Base-by-base conservation (phyloP, 2,113 vertebrate species). In the Redunca redunca region DNA sequence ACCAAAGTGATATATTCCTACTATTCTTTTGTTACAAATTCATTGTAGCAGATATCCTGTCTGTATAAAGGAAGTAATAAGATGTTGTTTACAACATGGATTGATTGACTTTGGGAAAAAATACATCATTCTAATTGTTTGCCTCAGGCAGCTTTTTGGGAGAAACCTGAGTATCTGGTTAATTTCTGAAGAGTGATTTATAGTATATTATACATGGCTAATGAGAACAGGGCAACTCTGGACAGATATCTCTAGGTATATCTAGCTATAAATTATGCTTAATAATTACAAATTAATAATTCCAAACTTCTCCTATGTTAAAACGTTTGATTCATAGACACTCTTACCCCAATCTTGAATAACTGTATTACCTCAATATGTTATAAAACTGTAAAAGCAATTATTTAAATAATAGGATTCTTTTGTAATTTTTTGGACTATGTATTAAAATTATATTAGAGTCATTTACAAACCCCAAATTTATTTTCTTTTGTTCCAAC, bases 131-230 rank as follows among this genome's bases (percentile, higher is more conserved):
- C 85, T 90, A 67, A 25, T 19, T 55, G 43, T 33, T 91, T 93
- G 62, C 92, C 48, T 2, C 30, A 88, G 55, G 57, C 62, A 97
- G 50, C 23, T 87, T 88, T 96, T 86, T 46, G 25, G 30, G 62
- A 93, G 43, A 96, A 21, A 90, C 21, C 25, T 0, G 4, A n/a
- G 10, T 85, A 53, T 90, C 71, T 74, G 88, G 92, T 28, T 52
- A 36, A 92, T 92, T 94, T 96, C 77, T 95, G 36, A 92, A 71
- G 36, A n/a, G 17, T 84, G 55, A 87, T 94, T 97, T 93, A 58
- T 86, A 80, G 14, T 33, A 64, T 88, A 88, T 80, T 83, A 71
- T 88, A 8, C 57, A 52, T 33, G 80, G 43, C 74, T 93, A 94
- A 93, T 33, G 43, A 94, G 50, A 93, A 82, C 23, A 94, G n/a